Base-by-base conservation (phyloP, 2,797 vertebrate genomes). In the Ibycter americanus region DNA sequence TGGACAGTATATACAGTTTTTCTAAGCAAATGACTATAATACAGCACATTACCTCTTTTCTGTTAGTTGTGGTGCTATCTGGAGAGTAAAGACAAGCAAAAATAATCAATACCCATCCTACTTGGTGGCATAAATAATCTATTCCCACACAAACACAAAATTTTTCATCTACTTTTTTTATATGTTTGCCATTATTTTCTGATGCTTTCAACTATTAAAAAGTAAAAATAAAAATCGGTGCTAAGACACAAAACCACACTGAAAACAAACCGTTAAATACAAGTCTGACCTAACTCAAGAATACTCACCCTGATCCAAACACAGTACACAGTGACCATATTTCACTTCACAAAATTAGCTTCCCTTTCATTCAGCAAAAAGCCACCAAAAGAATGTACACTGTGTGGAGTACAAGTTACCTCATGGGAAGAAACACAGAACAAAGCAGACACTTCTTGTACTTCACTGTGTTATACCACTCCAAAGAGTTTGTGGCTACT, bases 371-470 rank as follows among this genome's bases (percentile, higher is more conserved):
- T 72, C 76, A 83, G 79, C 82, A 58, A 47, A 66, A 46, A 92
- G 63, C 23, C 54, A 62, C 52, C 52, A n/a, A 52, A 93, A 95
- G 83, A 95, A 90, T 87, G 74, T 67, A 84, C 63, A 58, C 68
- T 95, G 87, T 91, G 85, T 11, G n/a, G 54, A 83, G 85, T 2
- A 67, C 79, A 61, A 95, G 94, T 96, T 94, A 94, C 80, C 90
- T 96, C 95, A 97, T 97, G 95, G 95, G 96, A 96, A 96, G 52
- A 58, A 83, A 49, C 82, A 58, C 68, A 27, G 72, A 58, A 97
- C 96, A 97, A 96, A 95, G 91, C 78, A 85, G 68, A 91, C 7
- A 17, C 66, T 90, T 87, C 46, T 70, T 38, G 68, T 32, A 26
- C 52, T 89, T 77, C 36, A 34, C 40, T 65, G 71, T 2, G 1